phyloP scores from a whole-genome alignment of 2,113 vertebrate species.

The Bagarius yarrelli region DNA sequence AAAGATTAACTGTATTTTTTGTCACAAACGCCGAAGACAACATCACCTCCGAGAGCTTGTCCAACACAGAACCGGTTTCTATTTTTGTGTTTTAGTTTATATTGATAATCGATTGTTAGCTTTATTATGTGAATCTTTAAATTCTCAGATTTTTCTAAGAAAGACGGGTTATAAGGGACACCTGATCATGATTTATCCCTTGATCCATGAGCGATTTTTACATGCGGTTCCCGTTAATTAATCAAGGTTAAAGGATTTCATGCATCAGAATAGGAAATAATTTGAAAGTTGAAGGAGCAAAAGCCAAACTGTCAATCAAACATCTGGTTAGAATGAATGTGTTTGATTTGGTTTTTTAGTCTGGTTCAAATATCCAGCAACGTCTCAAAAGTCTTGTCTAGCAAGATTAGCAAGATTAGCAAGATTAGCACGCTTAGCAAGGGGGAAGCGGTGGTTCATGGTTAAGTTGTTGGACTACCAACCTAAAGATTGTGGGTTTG shows the following conservation, averaged over 20 bases:
- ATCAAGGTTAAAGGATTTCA: constrained; percentile 25
- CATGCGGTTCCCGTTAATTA: constrained; percentile 6
- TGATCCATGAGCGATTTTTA: constrained; percentile 2
- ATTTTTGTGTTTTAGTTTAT: neutral
- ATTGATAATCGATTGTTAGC: neutral
- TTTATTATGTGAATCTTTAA: neutral
- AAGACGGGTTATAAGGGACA: neutral
- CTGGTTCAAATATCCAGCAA: no score
- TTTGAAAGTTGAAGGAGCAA: neutral
- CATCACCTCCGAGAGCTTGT: no score
- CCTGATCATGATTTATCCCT: neutral
- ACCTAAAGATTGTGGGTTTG: no score
- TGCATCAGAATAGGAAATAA: constrained; percentile 4
- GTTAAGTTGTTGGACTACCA: no score
- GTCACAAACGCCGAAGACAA: no score
- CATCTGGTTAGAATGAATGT: neutral
- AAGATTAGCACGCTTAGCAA: no score
- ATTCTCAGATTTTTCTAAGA: neutral
- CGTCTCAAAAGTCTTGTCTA: no score
- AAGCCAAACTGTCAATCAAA: neutral
- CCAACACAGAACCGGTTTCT: neutral
- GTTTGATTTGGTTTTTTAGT: neutral
- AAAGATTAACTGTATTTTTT: no score
- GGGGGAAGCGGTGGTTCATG: no score
- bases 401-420: no score